phyloP scores from a whole-genome alignment of 2,888 invertebrate species.

The Drosophila hamatofila region DNA sequence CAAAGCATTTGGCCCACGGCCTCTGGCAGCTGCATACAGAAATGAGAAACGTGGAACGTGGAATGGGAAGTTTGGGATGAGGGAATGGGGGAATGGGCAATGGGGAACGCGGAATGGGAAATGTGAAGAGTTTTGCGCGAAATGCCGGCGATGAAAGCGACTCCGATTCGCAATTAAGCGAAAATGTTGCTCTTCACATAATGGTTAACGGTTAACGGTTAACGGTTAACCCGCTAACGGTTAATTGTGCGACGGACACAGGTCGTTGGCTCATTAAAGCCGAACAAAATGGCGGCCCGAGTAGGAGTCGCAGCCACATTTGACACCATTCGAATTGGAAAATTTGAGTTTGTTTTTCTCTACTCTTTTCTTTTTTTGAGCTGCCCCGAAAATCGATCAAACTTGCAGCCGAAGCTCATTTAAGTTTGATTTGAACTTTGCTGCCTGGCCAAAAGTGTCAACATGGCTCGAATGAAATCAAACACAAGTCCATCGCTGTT shows the following conservation, averaged over 20 bases:
- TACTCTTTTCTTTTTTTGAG: neutral
- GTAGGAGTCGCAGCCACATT: conserved; percentile 1
- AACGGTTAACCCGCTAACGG: conserved; percentile 36
- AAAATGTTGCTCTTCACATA: conserved; percentile 46
- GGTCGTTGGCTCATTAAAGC: conserved; percentile 44
- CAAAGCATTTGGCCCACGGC: conserved; percentile 54
- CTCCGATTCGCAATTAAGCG: conserved; percentile 59
- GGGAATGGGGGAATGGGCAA: conserved; percentile 2
- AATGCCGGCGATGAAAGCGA: conserved; percentile 74
- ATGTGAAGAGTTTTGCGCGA: conserved; percentile 41
- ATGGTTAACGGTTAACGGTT: conserved; percentile 35
- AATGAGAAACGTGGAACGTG: conserved; percentile 22
- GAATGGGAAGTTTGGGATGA: neutral
- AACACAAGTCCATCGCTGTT: conserved; percentile 65
- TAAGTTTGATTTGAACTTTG: conserved; percentile 38
- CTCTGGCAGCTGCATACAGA: conserved; percentile 39
- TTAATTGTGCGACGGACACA: conserved; percentile 38
- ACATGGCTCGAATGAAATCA: conserved; percentile 43
- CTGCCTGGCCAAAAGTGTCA: conserved; percentile 58
- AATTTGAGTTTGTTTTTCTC: neutral
- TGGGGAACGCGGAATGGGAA: conserved; percentile 17
- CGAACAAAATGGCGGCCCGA: conserved; percentile 15
- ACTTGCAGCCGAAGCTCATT: conserved; percentile 69
- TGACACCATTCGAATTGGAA: conserved; percentile 13
- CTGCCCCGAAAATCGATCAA: conserved; percentile 66